Base-by-base conservation (phyloP, 2,113 vertebrate species). In the Alces alces region DNA sequence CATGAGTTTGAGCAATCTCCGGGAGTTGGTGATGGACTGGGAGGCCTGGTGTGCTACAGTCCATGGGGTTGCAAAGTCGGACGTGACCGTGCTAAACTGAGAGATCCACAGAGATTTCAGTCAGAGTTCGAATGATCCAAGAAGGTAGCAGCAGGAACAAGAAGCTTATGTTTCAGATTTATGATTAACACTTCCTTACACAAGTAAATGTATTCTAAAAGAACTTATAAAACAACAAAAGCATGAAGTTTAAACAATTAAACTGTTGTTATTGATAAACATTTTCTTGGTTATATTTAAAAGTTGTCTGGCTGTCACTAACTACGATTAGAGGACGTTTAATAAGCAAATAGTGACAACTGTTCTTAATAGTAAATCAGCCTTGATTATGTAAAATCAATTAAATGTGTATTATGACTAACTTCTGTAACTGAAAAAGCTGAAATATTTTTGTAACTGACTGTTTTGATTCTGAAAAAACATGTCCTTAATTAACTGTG, bases 331-430 rank as follows among this genome's bases (percentile, higher is more conserved):
- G 55, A 66, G 91, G 70, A 91, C 52, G 82, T 83, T 86, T 96
- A 97, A 86, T 93, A 91, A 89, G 33, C 76, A 97, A 94, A 88
- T 50, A 50, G 43, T 98, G 50, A 86, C 70, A 97, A 96, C 30
- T 64, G 43, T 57, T 95, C 82, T 95, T 86, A 60, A 94, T 73
- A 89, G 27, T 50, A 97, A 95, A 83, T 93, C 52, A 86, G 50
- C 10, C 28, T 93, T 84, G 78, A 95, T 61, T 95, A 73, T 73
- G 28, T 86, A 79, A 96, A 97, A 93, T 95, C 93, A 97, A 94
- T 91, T 76, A 96, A 83, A 64, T 92, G 5, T 83, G 13, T 79
- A 83, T 82, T 83, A 89, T 61, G 33, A 64, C 45, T 93, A 82
- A 91, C 39, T 93, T 88, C 60, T 55, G 1, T 86, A 93, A 95